Evolutionary conservation across 2,797 vertebrate genomes (phyloP), one percentile per base, ranked within the genome.

Genomic region (Siniperca scherzeri): DNA sequence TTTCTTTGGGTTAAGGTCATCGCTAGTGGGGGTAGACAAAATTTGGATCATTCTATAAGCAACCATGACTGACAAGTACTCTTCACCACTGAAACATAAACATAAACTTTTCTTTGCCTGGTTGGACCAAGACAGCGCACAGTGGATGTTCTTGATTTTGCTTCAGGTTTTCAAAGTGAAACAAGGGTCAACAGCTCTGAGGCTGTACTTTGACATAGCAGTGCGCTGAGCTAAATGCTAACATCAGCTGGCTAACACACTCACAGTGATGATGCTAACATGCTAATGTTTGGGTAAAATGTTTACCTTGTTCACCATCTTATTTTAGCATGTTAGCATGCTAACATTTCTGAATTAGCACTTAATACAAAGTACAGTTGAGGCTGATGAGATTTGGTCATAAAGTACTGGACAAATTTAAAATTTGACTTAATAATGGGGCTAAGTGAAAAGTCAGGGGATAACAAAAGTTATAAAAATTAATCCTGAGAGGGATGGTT

Each of bases 11-110:
- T 67, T 25, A 0, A 66, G 74, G 60, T 62, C 77, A 71, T 75
- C 8, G 4, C 33, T 50, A 9, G 42, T 48, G 79, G 66, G 71
- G 61, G 38, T 72, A 40, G 38, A 72, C 61, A 42, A 40, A 21
- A 44, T 74, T 70, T 80, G 71, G 71, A 82, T 40, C 53, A 17
- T n/a, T 27, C 11, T 27, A 30, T 14, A 6, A 78, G 27, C n/a
- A 55, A 70, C 36, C 11, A 38, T 76, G 75, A 85, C 16, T 77
- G 81, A 81, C 81, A 52, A 70, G 62, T 61, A 33, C 61, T 83
- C 33, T 50, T 33, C 62, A 77, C 62, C 42, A 62, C 33, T 30
- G 76, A 88, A 77, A 65, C 25, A 61, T 55, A 74, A 84, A 83
- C 65, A 85, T 70, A 36, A 88, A 81, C 46, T 5, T 73, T 42